Conservation (phyloP, 2,888 invertebrate genomes). For the Plusia festucae region DNA sequence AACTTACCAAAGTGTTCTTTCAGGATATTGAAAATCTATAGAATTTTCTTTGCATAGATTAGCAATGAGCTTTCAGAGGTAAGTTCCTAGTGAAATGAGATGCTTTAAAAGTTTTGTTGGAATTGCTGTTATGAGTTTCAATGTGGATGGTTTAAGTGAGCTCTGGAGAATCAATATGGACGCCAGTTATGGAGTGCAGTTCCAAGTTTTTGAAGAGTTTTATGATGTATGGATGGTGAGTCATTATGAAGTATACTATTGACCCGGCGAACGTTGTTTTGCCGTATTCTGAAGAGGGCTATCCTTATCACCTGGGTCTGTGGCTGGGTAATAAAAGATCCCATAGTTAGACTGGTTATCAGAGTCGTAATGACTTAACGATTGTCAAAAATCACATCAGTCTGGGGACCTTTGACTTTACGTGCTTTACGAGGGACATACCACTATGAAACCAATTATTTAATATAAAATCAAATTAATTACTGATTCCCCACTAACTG, state of each 20-base stretch:
- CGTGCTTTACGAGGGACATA: too few relatives aligned
- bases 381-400: too few relatives aligned
- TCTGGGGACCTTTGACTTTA: too few relatives aligned
- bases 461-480: too few relatives aligned
- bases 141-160: conserved; percentile 56
- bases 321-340: too few relatives aligned
- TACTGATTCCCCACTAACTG: too few relatives aligned
- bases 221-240: conserved; percentile 15
- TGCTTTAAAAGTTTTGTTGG: conserved; percentile 54
- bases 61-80: conserved; percentile 55
- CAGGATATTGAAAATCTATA: conserved; percentile 67
- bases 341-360: too few relatives aligned
- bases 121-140: conserved; percentile 60
- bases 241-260: background rate
- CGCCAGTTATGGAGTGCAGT: conserved; percentile 18
- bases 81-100: conserved; percentile 55
- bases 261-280: too few relatives aligned
- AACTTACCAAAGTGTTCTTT: conserved; percentile 41
- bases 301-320: too few relatives aligned
- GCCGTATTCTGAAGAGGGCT: too few relatives aligned
- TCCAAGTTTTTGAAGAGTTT: conserved; percentile 14
- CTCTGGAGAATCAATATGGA: conserved; percentile 48
- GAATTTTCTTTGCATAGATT: conserved; percentile 67
- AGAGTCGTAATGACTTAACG: too few relatives aligned
- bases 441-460: too few relatives aligned